Evolutionary conservation across 1,140 invertebrate species (phyloP), one percentile per base, ranked within the genome.

Genomic region (Psix sp.): DNA sequence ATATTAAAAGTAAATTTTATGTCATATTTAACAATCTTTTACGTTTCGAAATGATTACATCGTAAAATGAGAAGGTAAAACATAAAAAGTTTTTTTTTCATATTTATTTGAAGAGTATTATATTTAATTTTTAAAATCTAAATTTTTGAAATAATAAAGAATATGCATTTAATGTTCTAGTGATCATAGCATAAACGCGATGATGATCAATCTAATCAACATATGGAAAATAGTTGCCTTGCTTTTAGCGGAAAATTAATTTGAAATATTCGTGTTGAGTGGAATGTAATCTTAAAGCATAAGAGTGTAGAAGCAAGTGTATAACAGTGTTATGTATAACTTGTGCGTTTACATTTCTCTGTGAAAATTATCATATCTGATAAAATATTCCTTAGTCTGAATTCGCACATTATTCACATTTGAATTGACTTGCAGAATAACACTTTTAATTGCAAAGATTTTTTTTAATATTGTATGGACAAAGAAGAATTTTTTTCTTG

Each of bases 281-380:
- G 45, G 13, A 48, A 48, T 45, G 42, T 16, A 48, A 20, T 35
- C 43, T 48, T 35, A 24, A 24, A 3, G 15, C 5, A 16, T 39
- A 26, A 48, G 29, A 33, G n/a, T 16, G 21, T 26, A 39, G 14
- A 39, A 21, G 39, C 48, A 51, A 51, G 18, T 51, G 38, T 26
- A 26, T 38, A 38, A 51, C 38, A 7, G 15, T 3, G 6, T 13
- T 24, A 17, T 7, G 15, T 9, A 18, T 38, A 5, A 36, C 36
- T 5, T 18, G 14, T 15, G 18, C 6, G 43, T 56, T 56, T 43
- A 42, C 39, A 56, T 56, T 17, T 52, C 20, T 35, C 11, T 56
- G 26, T 5, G 17, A 24, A 21, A 17, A 43, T 56, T 56, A 43
- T 42, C 29, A 56, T 33, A 21, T 56, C 15, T 21, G 26, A 42